Base-by-base conservation (phyloP, 2,113 vertebrate species). In the Oreochromis aureus region DNA sequence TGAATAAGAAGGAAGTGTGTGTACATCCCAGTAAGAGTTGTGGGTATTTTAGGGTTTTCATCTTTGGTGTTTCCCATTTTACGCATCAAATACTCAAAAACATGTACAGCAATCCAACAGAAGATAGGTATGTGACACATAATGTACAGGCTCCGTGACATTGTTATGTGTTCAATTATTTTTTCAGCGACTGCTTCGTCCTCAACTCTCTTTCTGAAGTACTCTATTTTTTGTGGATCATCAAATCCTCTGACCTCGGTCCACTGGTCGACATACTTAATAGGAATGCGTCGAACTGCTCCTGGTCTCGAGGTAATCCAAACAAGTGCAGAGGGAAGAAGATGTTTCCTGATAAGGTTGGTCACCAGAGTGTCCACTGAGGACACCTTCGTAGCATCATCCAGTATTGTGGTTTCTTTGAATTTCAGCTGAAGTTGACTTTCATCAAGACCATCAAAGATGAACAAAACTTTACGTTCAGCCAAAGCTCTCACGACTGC, bases 41-140 rank as follows among this genome's bases (percentile, higher is more conserved):
- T 85, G 12, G 89, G 91, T 78, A 88, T 86, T 24, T 78, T 61
- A 16, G 32, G 51, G 32, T 12, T 66, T 58, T 1, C 80, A 27
- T 86, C 34, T 30, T 13, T n/a, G 10, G 12, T 7, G 6, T 82
- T 73, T 30, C 16, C 59, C n/a, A 15, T 71, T 61, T 63, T 83
- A 15, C 0, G 56, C 41, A 91, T 48, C 59, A 90, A 83, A 0
- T 55, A 3, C 10, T 8, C 79, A 2, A 92, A 32, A 83, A 92
- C 91, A 16, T 84, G 0, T 27, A 84, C 85, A 3, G 84, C 58
- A 51, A 88, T 85, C 91, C 88, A 92, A 41, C 91, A 92, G 78
- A 92, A 86, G 53, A 90, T 81, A 1, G 91, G 91, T 59, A 92
- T 89, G 84, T 90, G 89, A 54, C 91, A 92, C 89, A 90, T 90